Evolutionary conservation across 23 tunicate species (phyloP), one percentile per base, ranked within the genome.

Genomic region (Trididemnum nubilum): DNA sequence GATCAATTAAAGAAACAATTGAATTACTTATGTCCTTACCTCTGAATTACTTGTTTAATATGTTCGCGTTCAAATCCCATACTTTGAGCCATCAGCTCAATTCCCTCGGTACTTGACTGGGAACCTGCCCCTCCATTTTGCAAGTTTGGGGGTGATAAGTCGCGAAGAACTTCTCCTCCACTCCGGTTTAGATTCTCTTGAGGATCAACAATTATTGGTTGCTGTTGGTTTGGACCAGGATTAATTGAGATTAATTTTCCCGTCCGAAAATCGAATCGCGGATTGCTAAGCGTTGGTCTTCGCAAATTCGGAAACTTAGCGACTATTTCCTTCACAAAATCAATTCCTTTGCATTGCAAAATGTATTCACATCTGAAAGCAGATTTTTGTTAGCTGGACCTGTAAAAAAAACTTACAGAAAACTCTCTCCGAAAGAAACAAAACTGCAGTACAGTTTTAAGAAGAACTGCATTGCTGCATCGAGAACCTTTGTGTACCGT

Each of bases 351-450:
- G 59, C 57, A 73, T 40, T 40, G 78, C 57, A 73, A 26, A 22
- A 73, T 39, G 58, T 19, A 73, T 39, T 73, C 78, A 39, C 78
- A 73, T 18, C 78, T 69, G 38, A 30, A 69, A 69, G n/a, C n/a
- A n/a, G n/a, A n/a, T n/a, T n/a, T n/a, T n/a, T n/a, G n/a, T n/a
- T n/a, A n/a, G n/a, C n/a, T n/a, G n/a, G n/a, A n/a, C n/a, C n/a
- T n/a, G 57, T 49, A 49, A 49, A 49, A 49, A 49, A 49, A 49
- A 9, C 57, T 9, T 49, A 18, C 12, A 9, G 18, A 49, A 49
- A 12, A 49, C 18, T 49, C 57, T 49, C 12, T 9, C 12, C 15
- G 12, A 9, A n/a, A n/a, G n/a, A n/a, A n/a, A n/a, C n/a, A n/a
- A n/a, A n/a, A n/a, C n/a, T n/a, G n/a, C n/a, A n/a, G n/a, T n/a